phyloP scores from a whole-genome alignment of 2,888 invertebrate genomes.

The Synergus japonicus region DNA sequence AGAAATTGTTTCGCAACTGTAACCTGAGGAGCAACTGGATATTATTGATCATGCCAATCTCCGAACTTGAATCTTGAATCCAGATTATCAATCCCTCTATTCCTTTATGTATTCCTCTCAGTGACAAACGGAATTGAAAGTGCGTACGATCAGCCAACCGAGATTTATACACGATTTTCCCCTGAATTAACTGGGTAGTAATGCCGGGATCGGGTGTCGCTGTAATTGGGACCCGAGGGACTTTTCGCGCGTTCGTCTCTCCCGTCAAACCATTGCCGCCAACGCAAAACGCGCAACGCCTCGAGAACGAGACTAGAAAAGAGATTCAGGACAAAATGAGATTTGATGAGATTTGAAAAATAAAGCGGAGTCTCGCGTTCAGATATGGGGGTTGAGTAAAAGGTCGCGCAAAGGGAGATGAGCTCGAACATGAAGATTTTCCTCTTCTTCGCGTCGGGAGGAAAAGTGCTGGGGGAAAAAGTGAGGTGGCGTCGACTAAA shows the following conservation, averaged over 20 bases:
- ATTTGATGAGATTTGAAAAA: conserved; percentile 24
- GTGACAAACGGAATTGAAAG: conserved; percentile 56
- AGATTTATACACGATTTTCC: conserved; percentile 75
- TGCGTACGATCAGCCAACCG: conserved; percentile 67
- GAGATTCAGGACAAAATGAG: conserved; percentile 14
- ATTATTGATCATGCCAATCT: background rate
- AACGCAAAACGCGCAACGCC: conserved; percentile 40
- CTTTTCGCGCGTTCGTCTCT: conserved; percentile 59
- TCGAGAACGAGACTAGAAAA: conserved; percentile 17
- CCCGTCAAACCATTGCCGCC: conserved; percentile 16
- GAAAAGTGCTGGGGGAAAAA: conserved; percentile 43
- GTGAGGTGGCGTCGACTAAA: conserved; percentile 51
- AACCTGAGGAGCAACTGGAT: background rate
- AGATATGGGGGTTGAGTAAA: conserved; percentile 44
- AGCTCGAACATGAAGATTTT: conserved; percentile 50
- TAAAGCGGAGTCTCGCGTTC: conserved; percentile 49
- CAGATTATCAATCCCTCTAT: background rate
- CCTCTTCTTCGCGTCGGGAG: conserved; percentile 46
- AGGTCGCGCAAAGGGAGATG: conserved; percentile 47
- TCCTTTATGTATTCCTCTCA: conserved; percentile 14
- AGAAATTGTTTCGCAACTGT: background rate
- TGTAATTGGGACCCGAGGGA: conserved; percentile 78
- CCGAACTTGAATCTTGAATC: background rate
- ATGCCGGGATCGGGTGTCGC: conserved; percentile 76
- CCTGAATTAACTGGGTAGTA: conserved; percentile 75